Conservation (phyloP, 2,888 invertebrate species). For the Oegoconia quadripuncta region DNA sequence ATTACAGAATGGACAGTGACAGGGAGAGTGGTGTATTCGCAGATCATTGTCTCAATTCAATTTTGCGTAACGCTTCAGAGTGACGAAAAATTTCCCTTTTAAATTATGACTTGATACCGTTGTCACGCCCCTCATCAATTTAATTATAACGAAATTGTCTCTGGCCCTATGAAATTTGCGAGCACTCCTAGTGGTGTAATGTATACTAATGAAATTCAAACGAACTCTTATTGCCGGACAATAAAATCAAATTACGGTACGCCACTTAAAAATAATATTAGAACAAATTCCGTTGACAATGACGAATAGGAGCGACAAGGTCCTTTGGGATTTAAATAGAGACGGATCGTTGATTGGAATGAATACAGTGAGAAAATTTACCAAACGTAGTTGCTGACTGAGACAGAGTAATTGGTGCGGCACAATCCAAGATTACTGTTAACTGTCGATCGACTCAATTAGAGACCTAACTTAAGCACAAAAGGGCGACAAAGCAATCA, state of each 20-base stretch:
- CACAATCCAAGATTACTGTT: slow-evolving; percentile 32
- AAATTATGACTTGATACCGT: slow-evolving; percentile 65
- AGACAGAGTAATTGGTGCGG: slow-evolving; percentile 41
- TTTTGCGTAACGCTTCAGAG: slow-evolving; percentile 55
- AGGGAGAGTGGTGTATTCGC: slow-evolving; percentile 28
- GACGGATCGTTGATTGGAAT: slow-evolving; percentile 9
- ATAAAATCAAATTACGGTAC: neutral
- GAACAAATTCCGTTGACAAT: slow-evolving; percentile 3
- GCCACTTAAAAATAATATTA: neutral
- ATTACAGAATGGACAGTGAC: too few relatives aligned
- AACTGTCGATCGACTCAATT: slow-evolving; percentile 33
- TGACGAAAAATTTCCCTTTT: slow-evolving; percentile 65
- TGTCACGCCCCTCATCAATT: slow-evolving; percentile 64
- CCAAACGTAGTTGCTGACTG: slow-evolving; percentile 30
- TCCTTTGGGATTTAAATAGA: slow-evolving; percentile 16
- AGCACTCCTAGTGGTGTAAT: slow-evolving; percentile 26
- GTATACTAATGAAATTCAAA: slow-evolving; percentile 27
- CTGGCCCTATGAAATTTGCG: slow-evolving; percentile 39
- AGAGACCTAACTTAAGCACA: slow-evolving; percentile 18
- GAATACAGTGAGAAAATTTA: slow-evolving; percentile 26
- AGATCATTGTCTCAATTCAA: slow-evolving; percentile 59
- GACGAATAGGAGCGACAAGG: slow-evolving; percentile 20
- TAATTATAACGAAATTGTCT: slow-evolving; percentile 56
- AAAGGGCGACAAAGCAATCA: slow-evolving; percentile 24
- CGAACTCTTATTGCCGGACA: neutral